Conservation (phyloP, 2,113 vertebrate genomes). For the Alethe castanea region DNA sequence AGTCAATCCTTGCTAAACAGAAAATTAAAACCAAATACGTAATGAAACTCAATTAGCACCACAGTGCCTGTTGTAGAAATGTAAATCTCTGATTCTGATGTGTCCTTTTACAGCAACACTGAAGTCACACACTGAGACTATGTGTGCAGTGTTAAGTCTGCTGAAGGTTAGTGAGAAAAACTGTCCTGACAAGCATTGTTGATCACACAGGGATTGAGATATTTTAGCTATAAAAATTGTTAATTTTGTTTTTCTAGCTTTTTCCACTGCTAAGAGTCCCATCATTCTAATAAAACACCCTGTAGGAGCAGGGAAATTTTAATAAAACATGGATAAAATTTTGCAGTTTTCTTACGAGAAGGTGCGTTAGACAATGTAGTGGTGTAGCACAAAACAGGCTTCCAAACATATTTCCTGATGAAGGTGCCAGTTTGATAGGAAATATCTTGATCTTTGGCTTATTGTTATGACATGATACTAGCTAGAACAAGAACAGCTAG, state of each 20-base stretch:
- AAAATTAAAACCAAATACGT: not conserved
- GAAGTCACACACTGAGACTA: not conserved
- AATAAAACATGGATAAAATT: not conserved
- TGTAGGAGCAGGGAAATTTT: not conserved
- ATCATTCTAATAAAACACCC: not conserved
- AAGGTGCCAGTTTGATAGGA: not conserved
- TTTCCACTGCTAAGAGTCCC: not conserved
- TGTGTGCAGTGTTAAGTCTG: not conserved
- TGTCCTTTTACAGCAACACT: not conserved
- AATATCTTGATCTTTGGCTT: not conserved
- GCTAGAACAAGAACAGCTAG: not conserved
- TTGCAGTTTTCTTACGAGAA: not conserved
- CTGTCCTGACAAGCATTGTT: not conserved
- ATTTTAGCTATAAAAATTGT: not conserved
- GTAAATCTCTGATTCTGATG: not conserved
- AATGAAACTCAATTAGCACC: not conserved
- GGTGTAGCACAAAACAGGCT: not conserved
- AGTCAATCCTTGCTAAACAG: not conserved
- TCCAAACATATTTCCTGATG: not conserved
- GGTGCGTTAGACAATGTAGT: not conserved
- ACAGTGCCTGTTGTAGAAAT: not conserved
- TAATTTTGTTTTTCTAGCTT: not conserved
- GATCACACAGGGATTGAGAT: not conserved
- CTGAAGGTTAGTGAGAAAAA: not conserved
- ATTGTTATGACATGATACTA: not conserved